Base-by-base conservation (phyloP, 2,888 invertebrate species). In the Agrotis clavis region DNA sequence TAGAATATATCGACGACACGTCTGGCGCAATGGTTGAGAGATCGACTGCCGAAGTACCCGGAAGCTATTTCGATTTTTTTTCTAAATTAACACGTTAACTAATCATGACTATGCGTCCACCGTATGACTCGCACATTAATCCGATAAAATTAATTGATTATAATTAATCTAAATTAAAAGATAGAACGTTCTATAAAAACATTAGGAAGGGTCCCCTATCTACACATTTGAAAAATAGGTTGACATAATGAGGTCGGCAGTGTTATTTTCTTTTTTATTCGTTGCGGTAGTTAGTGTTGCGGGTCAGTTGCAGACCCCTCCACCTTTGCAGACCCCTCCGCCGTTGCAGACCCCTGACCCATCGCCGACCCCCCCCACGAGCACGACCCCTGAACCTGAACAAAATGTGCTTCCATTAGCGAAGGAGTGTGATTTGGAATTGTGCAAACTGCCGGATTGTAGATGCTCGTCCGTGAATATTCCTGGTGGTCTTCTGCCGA, bases 391-490 rank as follows among this genome's bases (percentile, higher is more conserved):
- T 30, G 30, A 30, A 30, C 16, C 25, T 47, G 53, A 21, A 5
- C 16, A 9, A 48, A 6, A 14, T 1, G 88, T 82, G 18, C 72
- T 92, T 48, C 81, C 82, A 0, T 62, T 92, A 14, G 95, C 95
- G 4, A 87, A 90, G 35, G 65, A 83, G 6, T 96, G 96, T 86
- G 87, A 75, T 18, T 30, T 75, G 51, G 75, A 73, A 35, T 35
- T 56, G 6, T 97, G 97, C 82, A 86, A 91, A 62, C 89, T 96
- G 4, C 97, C 97, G 0, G 85, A 94, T 63, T 97, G 97, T 87
- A 93, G 95, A 71, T 97, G 97, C 80, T 94, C 96, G 0, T 88
- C 92, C 0, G 91, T 93, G 0, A 81, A 89, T 2, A 95, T 96
- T 73, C 97, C 97, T 53, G 96, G 94, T 69, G 92, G 90, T 16